phyloP scores from a whole-genome alignment of 2,797 vertebrate species.

The Anabas testudineus region DNA sequence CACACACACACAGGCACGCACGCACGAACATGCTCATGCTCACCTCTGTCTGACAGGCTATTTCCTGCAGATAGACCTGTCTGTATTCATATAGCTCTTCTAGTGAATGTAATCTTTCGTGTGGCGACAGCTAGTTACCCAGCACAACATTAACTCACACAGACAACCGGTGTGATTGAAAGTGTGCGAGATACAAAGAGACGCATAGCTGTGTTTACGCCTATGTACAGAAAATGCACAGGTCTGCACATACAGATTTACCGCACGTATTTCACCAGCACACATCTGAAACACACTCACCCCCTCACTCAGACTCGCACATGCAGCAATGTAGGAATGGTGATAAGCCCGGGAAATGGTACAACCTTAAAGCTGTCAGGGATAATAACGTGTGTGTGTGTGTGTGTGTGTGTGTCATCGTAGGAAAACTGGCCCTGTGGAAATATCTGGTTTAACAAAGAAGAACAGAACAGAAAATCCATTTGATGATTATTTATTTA shows the following conservation, averaged over 20 bases:
- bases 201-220: slow-evolving; percentile 17
- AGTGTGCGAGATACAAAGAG: neutral
- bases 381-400: slow-evolving; percentile 16
- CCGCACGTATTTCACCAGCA: too few species aligned
- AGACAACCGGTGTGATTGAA: slow-evolving; percentile 20
- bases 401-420: neutral
- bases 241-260: neutral
- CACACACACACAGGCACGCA: slow-evolving; percentile 10
- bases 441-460: slow-evolving; percentile 13
- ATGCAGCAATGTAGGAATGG: neutral
- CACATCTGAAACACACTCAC: slow-evolving; percentile 4
- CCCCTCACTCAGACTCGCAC: slow-evolving; percentile 2
- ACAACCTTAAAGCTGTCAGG: slow-evolving; percentile 32
- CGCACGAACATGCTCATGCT: slow-evolving; percentile 17
- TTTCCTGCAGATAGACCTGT: slow-evolving; percentile 76
- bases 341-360: slow-evolving; percentile 23
- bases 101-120: slow-evolving; percentile 55
- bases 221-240: slow-evolving; percentile 6
- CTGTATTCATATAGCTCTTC: slow-evolving; percentile 58
- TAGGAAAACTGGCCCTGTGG: slow-evolving; percentile 1
- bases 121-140: slow-evolving; percentile 74
- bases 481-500: slow-evolving; percentile 5
- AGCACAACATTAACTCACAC: slow-evolving; percentile 50
- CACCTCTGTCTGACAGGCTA: slow-evolving; percentile 52
- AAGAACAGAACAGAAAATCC: slow-evolving; percentile 1